Conservation (phyloP, 2,888 invertebrate genomes). For the Dasysyrphus albostriatus region DNA sequence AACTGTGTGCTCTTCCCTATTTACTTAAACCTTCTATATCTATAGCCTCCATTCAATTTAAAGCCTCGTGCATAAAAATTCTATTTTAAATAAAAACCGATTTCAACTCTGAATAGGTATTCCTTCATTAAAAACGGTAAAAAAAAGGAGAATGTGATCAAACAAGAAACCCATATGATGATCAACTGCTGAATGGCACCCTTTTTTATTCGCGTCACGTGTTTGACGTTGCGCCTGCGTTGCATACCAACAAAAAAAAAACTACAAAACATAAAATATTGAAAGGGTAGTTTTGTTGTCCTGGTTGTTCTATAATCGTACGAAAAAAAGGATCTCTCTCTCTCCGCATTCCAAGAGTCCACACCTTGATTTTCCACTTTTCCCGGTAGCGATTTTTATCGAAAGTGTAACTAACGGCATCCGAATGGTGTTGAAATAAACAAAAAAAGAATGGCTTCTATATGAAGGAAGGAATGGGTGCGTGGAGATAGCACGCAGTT, state of each 20-base stretch:
- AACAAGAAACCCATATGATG: conserved; percentile 38
- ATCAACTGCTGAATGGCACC: conserved; percentile 39
- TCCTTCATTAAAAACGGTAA: conserved; percentile 26
- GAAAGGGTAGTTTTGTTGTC: conserved; percentile 34
- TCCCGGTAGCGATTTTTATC: conserved; percentile 53
- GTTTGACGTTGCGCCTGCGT: conserved; percentile 53
- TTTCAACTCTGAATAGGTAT: conserved; percentile 1
- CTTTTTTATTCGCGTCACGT: conserved; percentile 75
- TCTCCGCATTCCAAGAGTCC: conserved; percentile 58
- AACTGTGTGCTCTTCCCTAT: conserved; percentile 50
- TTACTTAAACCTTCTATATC: conserved; percentile 3
- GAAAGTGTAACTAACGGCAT: conserved; percentile 74
- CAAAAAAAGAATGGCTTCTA: conserved; percentile 13
- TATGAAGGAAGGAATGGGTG: neutral
- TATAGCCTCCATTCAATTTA: conserved; percentile 7
- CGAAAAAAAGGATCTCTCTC: conserved; percentile 19
- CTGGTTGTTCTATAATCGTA: neutral
- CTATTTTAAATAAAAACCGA: conserved; percentile 22
- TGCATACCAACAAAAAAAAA: neutral
- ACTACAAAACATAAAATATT: neutral
- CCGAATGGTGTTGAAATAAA: conserved; percentile 31
- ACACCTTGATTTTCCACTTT: conserved; percentile 67
- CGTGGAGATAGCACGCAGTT: conserved; percentile 51
- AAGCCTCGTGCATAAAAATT: conserved; percentile 7
- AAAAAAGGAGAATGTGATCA: conserved; percentile 44